A percentile compares a stretch with the other conserved stretches of the same genome.
phyloP scores from a whole-genome alignment of 2,888 invertebrate genomes.

The Ceraclea dissimilis region DNA sequence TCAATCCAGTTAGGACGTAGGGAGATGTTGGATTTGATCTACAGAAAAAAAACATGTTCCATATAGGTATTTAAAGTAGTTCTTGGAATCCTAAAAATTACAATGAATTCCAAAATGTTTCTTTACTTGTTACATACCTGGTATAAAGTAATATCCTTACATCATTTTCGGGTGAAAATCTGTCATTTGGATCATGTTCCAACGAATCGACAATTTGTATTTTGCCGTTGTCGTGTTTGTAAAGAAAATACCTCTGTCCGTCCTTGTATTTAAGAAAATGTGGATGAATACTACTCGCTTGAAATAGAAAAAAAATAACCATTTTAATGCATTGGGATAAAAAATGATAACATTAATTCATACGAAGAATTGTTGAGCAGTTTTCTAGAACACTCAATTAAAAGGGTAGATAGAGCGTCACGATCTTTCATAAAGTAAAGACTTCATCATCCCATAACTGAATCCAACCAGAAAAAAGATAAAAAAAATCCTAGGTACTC shows the following conservation, averaged over 20 bases:
- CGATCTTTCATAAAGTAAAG: too few species aligned
- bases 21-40: conserved; percentile 26
- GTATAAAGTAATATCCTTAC: conserved; percentile 17
- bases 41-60: background rate
- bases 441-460: too few species aligned
- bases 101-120: too few species aligned
- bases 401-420: too few species aligned
- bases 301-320: too few species aligned
- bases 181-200: conserved; percentile 8
- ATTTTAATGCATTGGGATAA: too few species aligned
- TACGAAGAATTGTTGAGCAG: too few species aligned
- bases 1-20: conserved; percentile 33
- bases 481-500: too few species aligned
- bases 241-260: conserved; percentile 13
- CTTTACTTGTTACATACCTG: conserved; percentile 7
- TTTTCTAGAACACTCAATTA: too few species aligned
- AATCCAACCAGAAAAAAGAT: too few species aligned
- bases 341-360: too few species aligned
- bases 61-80: background rate
- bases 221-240: conserved; percentile 11
- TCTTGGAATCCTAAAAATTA: too few species aligned
- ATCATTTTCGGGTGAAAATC: conserved; percentile 9
- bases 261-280: conserved; percentile 11
- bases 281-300: conserved; percentile 24
- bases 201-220: conserved; percentile 12